A percentile compares a stretch with the other conserved stretches of the same genome.
phyloP scores from a whole-genome alignment of 2,113 vertebrate genomes.

The Anas platyrhynchos region DNA sequence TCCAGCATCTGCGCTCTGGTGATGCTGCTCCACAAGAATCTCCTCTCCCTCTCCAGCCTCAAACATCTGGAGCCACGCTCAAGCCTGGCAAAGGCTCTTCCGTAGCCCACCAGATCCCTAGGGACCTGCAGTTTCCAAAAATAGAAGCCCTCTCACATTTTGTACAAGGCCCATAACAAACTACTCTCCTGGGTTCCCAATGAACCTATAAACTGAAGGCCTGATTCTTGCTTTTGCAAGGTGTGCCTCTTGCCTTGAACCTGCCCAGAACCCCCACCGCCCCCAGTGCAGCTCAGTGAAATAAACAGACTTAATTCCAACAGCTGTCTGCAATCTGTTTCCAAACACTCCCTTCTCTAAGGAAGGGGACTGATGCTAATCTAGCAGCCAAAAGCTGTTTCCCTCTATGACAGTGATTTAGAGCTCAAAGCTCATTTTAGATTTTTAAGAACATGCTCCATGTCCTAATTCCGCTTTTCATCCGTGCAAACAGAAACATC shows the following conservation, averaged over 20 bases:
- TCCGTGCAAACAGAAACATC: neutral
- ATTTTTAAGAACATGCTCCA: conserved; percentile 27
- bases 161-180: neutral
- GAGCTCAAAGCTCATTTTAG: conserved; percentile 16
- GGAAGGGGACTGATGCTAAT: neutral
- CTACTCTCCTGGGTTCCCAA: neutral
- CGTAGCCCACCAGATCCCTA: neutral
- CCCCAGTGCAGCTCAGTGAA: neutral
- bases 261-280: neutral
- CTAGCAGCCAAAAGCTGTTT: conserved; percentile 34
- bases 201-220: neutral
- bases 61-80: neutral
- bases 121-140: neutral
- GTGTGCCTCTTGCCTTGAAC: neutral
- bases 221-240: neutral
- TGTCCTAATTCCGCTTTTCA: conserved; percentile 43
- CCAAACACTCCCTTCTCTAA: conserved; percentile 34
- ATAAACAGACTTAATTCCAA: neutral
- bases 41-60: neutral
- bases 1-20: neutral
- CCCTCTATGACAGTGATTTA: neutral
- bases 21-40: neutral
- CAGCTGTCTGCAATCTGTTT: conserved; percentile 51
- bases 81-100: neutral
- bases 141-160: neutral